Evolutionary conservation across 2,888 invertebrate genomes (phyloP).

Genomic region (Microplitis deprimator): DNA sequence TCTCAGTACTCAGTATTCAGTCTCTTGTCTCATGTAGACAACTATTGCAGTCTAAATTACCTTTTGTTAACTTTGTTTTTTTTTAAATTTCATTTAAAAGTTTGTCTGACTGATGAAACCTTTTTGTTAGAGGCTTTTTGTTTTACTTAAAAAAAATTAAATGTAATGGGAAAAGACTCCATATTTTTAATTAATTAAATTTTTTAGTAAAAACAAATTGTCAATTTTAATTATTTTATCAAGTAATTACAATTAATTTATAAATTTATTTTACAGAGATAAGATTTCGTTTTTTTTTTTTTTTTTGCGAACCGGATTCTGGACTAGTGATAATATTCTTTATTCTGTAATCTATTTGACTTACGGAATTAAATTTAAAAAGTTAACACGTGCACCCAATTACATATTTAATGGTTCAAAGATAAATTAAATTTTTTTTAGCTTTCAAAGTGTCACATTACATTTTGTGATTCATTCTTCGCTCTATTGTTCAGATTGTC

Average conservation of each 20-base stretch:
- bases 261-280: not conserved
- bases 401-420: not conserved
- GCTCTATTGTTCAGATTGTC: not conserved
- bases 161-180: too few species aligned
- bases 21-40: not conserved
- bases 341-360: not conserved
- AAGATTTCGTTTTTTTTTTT: not conserved
- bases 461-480: not conserved
- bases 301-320: not conserved
- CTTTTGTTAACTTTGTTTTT: not conserved
- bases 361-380: not conserved
- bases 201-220: too few species aligned
- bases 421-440: not conserved
- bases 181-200: too few species aligned
- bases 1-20: not conserved
- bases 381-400: not conserved
- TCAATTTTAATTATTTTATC: too few species aligned
- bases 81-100: not conserved
- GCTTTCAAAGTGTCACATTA: slow-evolving; percentile 1
- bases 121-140: not conserved
- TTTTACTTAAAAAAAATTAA: not conserved
- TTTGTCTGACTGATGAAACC: not conserved
- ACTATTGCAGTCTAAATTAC: not conserved
- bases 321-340: not conserved
- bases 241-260: not conserved